phyloP scores from a whole-genome alignment of 2,888 invertebrate species.

The Balanococcus diminutus region DNA sequence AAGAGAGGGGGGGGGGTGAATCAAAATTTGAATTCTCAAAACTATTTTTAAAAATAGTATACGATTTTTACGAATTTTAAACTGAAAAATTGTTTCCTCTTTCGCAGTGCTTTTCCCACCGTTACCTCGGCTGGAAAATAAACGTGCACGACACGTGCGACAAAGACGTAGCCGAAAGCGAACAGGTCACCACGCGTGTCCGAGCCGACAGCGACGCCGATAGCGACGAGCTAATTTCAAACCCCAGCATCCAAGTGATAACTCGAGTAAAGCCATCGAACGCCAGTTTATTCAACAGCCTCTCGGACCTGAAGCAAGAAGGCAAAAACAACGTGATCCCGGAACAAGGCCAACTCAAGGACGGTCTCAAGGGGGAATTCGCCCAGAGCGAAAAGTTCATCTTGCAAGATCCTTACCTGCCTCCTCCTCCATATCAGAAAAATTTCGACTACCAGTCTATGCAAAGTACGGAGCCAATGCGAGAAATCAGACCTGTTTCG shows the following conservation, averaged over 20 bases:
- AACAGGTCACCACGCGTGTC: constrained; percentile 63
- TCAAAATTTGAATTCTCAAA: too few species aligned
- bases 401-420: constrained; percentile 51
- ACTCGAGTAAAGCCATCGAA: constrained; percentile 68
- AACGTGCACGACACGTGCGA: constrained; percentile 86
- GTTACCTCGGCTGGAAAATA: constrained; percentile 94
- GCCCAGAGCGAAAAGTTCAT: background rate
- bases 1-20: too few species aligned
- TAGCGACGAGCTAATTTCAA: constrained; percentile 64
- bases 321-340: constrained; percentile 11
- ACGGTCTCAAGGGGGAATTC: constrained; percentile 52
- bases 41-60: too few species aligned
- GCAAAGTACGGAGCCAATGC: constrained; percentile 47
- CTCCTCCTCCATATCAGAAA: constrained; percentile 54
- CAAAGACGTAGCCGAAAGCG: constrained; percentile 65
- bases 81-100: background rate
- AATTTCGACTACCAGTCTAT: constrained; percentile 54
- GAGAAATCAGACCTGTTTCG: constrained; percentile 21
- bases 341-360: constrained; percentile 44
- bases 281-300: background rate
- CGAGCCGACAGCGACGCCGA: constrained; percentile 60
- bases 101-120: constrained; percentile 87
- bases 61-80: too few species aligned
- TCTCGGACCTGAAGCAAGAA: constrained; percentile 2
- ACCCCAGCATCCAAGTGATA: constrained; percentile 71